Evolutionary conservation across 2,113 vertebrate genomes (phyloP), one percentile per base, ranked within the genome.

Genomic region (Tympanuchus pallidicinctus): DNA sequence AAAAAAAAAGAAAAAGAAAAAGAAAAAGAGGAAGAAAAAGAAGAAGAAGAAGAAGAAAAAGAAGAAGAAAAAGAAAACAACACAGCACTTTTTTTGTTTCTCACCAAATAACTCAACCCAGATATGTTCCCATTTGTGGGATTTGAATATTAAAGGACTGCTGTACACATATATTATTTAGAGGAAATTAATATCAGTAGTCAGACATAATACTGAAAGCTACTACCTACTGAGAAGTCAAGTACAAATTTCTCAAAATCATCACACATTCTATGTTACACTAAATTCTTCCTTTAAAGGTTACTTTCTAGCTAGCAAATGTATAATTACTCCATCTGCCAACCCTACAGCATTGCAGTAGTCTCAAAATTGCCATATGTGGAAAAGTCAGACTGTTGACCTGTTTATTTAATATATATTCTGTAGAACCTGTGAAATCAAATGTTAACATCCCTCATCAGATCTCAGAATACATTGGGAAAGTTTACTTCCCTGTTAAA

Each of bases 301-400:
- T 96, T 96, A 92, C 47, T 93, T 96, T 71, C 70, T 54, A 88
- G 56, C 76, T 94, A 87, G 82, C 78, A 96, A 93, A 93, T 74
- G 69, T 86, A 38, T 95, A 95, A 96, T 93, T 96, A 65, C 81
- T 95, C 96, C 97, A 97, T 97, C 96, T 97, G 97, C 83, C 88
- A 94, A 86, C 66, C 91, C 92, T 95, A 84, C 75, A 96, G 83
- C 91, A 73, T 1, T 75, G 42, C 81, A 80, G 47, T 92, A 75
- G 89, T 86, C 63, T 97, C 90, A 93, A 45, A 93, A 94, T 28
- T 69, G 30, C 95, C 96, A 95, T 96, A 97, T 96, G 93, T 67
- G 64, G 70, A 92, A 90, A 95, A 95, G 73, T 94, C 88, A 92
- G 72, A 54, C 36, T 92, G 75, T 93, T 96, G 81, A 52, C 78